phyloP scores from a whole-genome alignment of 2,888 invertebrate species.

The Onthophagus sagittarius region DNA sequence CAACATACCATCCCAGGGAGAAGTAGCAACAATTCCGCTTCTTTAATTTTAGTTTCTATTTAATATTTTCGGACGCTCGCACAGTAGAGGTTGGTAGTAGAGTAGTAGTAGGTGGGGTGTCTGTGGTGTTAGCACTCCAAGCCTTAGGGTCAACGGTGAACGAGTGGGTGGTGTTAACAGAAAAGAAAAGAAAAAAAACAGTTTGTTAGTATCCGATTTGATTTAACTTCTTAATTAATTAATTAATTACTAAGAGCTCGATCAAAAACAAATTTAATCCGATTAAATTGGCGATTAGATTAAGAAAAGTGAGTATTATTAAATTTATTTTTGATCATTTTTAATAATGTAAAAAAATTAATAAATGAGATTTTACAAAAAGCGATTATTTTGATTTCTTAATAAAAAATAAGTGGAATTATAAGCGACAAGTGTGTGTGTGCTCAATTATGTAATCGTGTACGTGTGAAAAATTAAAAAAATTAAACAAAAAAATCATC shows the following conservation, averaged over 20 bases:
- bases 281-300: neutral
- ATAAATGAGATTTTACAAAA: slow-evolving; percentile 4
- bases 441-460: slow-evolving; percentile 7
- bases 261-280: slow-evolving; percentile 3
- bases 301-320: neutral
- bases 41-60: neutral
- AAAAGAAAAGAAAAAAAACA: slow-evolving; percentile 49
- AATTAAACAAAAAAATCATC: neutral
- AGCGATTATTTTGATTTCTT: slow-evolving; percentile 8
- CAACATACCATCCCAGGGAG: neutral
- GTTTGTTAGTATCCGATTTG: slow-evolving; percentile 47
- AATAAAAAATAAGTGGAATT: neutral
- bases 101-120: neutral
- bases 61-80: neutral
- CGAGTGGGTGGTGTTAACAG: slow-evolving; percentile 49
- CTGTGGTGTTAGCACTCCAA: slow-evolving; percentile 65
- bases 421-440: slow-evolving; percentile 15
- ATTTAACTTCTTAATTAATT: slow-evolving; percentile 26
- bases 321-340: neutral
- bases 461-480: neutral
- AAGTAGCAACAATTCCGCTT: neutral
- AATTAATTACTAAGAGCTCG: slow-evolving; percentile 19
- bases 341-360: neutral
- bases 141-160: slow-evolving; percentile 54
- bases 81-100: neutral